phyloP scores from a whole-genome alignment of 2,113 vertebrate genomes.

The Ictidomys tridecemlineatus region DNA sequence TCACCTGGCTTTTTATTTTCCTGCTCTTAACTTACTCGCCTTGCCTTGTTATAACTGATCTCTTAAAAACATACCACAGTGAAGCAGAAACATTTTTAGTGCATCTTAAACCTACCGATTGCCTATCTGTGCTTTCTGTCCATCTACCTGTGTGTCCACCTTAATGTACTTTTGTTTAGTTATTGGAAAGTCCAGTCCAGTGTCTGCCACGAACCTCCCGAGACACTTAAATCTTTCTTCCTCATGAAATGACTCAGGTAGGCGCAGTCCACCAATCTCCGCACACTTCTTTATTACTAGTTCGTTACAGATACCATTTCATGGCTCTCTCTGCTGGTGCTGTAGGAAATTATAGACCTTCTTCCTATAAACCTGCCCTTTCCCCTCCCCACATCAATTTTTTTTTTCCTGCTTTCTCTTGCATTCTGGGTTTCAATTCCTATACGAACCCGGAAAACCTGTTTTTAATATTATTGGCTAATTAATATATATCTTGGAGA shows the following conservation, averaged over 20 bases:
- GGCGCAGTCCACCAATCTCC: slow-evolving; percentile 72
- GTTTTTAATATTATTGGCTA: slow-evolving; percentile 76
- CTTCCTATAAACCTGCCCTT: slow-evolving; percentile 58
- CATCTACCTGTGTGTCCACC: slow-evolving; percentile 56
- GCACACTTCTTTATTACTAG: slow-evolving; percentile 79
- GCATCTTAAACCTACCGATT: slow-evolving; percentile 64
- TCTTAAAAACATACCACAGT: slow-evolving; percentile 39
- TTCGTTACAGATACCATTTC: slow-evolving; percentile 79
- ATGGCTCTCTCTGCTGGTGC: slow-evolving; percentile 75
- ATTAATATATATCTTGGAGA: slow-evolving; percentile 69
- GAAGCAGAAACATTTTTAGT: slow-evolving; percentile 64
- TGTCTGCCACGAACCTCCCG: background rate
- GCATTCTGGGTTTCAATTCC: slow-evolving; percentile 60
- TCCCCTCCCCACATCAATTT: slow-evolving; percentile 71
- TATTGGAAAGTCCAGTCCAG: slow-evolving; percentile 67
- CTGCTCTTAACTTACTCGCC: background rate
- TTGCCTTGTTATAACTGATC: background rate
- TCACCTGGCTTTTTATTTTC: background rate
- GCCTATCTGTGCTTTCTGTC: slow-evolving; percentile 10
- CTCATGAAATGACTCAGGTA: slow-evolving; percentile 67
- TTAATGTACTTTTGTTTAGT: slow-evolving; percentile 77
- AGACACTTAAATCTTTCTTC: slow-evolving; percentile 79
- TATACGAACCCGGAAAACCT: slow-evolving; percentile 67
- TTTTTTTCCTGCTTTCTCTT: slow-evolving; percentile 74
- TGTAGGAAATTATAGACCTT: slow-evolving; percentile 75